Evolutionary conservation across 2,797 vertebrate genomes (phyloP), one percentile per base, ranked within the genome.

Genomic region (Paramormyrops hopkinsi): DNA sequence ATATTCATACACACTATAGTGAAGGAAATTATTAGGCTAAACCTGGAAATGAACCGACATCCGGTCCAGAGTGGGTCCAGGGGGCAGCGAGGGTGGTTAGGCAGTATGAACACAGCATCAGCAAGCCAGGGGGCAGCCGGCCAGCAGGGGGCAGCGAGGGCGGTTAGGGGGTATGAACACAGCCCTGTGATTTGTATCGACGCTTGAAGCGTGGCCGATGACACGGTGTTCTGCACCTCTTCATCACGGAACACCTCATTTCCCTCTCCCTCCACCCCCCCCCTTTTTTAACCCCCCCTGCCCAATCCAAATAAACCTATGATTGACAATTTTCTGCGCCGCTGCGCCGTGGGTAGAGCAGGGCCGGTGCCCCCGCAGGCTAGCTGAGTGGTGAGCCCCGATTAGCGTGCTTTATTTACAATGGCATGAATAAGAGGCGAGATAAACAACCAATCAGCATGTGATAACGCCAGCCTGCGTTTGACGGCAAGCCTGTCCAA

Each of bases 321-420:
- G 91, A 89, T 91, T 91, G 90, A 92, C 91, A 90, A 92, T 92
- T 93, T 93, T 92, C 92, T 86, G 62, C 90, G 89, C 90, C 88
- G 85, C n/a, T 93, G 91, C 91, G 25, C 88, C n/a, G 92, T 93
- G 86, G 90, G 73, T 91, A 88, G 92, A 91, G 89, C 86, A 51
- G 50, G 44, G 76, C 89, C 56, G 9, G 37, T 91, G 90, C 86
- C 86, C 65, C 88, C 33, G 73, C 83, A 89, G 90, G 7, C 56
- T 79, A 50, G 86, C 88, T 92, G 93, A 94, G 90, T 90, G 91
- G 89, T 90, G 91, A 90, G 0, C 59, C 90, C 90, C 89, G 92
- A 95, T 95, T 94, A 93, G 88, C 89, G 90, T 92, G 90, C 92
- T 89, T 93, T 94, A 93, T 95, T 94, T 95, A 91, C 92, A 94